Evolutionary conservation across 2,797 vertebrate species (phyloP), one percentile per base, ranked within the genome.

Genomic region (Enteromius afrohamiltoni): DNA sequence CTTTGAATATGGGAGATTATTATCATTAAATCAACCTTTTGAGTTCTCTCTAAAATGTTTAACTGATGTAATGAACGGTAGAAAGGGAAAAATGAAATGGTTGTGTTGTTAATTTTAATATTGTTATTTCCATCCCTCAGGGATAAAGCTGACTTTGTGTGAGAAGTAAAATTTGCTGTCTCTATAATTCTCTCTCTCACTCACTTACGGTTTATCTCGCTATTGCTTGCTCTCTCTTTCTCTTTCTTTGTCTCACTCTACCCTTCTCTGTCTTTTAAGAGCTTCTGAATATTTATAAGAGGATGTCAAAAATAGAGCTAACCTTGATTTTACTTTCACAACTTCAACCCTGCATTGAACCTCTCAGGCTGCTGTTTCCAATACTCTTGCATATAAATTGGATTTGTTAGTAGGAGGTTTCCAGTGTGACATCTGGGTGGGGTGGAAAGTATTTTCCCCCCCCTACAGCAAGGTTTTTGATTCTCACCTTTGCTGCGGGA

Each of bases 201-300:
- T 51, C 58, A 42, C 45, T 65, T 34, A 49, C 62, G 58, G 8
- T 65, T 53, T 75, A 67, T 77, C 62, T 77, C 37, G 58, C 26
- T 13, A 37, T 69, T 83, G 73, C 74, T 70, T 34, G 13, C 51
- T 77, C 68, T 37, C 37, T 53, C 21, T 55, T 31, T 86, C 82
- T 81, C 51, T 67, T 75, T 53, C 68, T 65, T 71, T 55, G 67
- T 79, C 64, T 62, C 51, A 64, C 60, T 58, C 47, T 69, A 58
- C 37, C 60, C 83, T 83, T 82, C 81, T 77, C 69, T 75, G 65
- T 70, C 79, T 86, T 86, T 87, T 89, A 92, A 91, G 88, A 89
- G 88, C 89, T 91, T 34, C 79, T 94, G 87, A 91, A 95, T 94
- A 94, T 94, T 91, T 91, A 94, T 93, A 91, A 91, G 89, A 79